Evolutionary conservation across 2,113 vertebrate genomes (phyloP).

Genomic region (Chaenocephalus aceratus): DNA sequence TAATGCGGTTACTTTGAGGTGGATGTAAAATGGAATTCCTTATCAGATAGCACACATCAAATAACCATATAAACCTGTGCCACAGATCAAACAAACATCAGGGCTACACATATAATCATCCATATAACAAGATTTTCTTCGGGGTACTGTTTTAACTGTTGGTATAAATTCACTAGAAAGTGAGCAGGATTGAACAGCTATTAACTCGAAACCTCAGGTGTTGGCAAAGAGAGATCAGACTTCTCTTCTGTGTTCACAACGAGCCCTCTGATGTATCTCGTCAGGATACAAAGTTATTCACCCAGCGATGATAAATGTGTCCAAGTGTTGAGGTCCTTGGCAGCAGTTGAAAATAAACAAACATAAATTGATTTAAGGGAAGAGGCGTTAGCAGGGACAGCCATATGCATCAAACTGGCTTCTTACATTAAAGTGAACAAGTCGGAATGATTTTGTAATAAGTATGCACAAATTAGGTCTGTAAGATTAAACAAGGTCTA

Average conservation of each 20-base stretch:
- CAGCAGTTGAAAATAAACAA: conserved; percentile 60
- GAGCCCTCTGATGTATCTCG: conserved; percentile 12
- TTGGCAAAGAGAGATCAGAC: neutral
- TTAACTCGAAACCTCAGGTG: neutral
- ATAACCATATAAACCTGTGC: neutral
- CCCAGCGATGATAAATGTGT: conserved; percentile 32
- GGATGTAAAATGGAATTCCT: conserved; percentile 1
- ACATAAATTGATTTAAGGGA: conserved; percentile 51
- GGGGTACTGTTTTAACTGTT: neutral
- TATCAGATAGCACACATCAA: conserved; percentile 6
- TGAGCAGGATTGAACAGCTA: neutral
- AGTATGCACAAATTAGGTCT: conserved; percentile 45
- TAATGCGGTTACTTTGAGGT: conserved; percentile 7
- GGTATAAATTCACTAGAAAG: neutral
- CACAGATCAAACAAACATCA: conserved; percentile 15
- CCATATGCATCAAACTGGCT: conserved; percentile 52
- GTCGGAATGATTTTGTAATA: conserved; percentile 51
- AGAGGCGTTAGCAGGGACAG: conserved; percentile 43
- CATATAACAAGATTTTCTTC: neutral
- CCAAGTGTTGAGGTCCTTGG: conserved; percentile 52
- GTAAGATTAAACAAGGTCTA: conserved; percentile 39
- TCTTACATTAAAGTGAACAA: conserved; percentile 56
- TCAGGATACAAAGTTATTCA: conserved; percentile 36
- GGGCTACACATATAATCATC: neutral
- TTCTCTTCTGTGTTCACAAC: conserved; percentile 1